Evolutionary conservation across 2,113 vertebrate species (phyloP), one percentile per base, ranked within the genome.

Genomic region (Phaetusa simplex): DNA sequence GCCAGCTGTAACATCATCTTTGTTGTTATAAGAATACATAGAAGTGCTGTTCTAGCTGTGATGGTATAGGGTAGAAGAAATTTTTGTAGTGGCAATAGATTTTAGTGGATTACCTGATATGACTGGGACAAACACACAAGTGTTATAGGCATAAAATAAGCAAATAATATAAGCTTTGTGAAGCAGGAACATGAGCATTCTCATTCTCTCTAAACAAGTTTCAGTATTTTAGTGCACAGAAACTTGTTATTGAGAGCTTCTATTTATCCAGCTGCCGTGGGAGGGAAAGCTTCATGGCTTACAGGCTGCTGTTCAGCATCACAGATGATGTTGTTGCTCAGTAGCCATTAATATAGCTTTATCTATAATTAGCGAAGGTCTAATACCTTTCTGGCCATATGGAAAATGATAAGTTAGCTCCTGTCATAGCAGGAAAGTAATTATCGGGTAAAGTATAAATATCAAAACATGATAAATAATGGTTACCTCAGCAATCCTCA

Each of bases 401-500:
- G 84, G 84, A 92, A 97, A 95, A 96, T 96, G 88, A 64, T 96
- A 84, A 95, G 91, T 95, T 96, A 90, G 69, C 82, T 93, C 47
- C 93, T 95, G 82, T 86, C 91, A 64, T 83, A 90, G 82, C n/a
- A 80, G 56, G 59, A 79, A 81, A 90, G 86, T 93, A 90, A 96
- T 93, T 92, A 69, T 72, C 91, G 42, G 32, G 32, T 88, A 71
- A 92, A 76, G 74, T 90, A 47, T 93, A 96, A 90, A 43, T 90
- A 95, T 65, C 32, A 94, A 95, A 97, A 81, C 32, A 79, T 93
- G 90, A 93, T 96, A 90, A 95, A 96, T 96, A 96, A 81, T 69
- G 18, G 56, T 84, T 89, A 67, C 74, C 50, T 90, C 36, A 21
- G 56, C 64, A 97, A 82, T 88, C 22, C 76, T 95, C 84, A 91